These are phyloP conservation scores for Epirrhoe alternata DNA, from an alignment of 2,888 invertebrate species.

Conservation along the genomic window DNA sequence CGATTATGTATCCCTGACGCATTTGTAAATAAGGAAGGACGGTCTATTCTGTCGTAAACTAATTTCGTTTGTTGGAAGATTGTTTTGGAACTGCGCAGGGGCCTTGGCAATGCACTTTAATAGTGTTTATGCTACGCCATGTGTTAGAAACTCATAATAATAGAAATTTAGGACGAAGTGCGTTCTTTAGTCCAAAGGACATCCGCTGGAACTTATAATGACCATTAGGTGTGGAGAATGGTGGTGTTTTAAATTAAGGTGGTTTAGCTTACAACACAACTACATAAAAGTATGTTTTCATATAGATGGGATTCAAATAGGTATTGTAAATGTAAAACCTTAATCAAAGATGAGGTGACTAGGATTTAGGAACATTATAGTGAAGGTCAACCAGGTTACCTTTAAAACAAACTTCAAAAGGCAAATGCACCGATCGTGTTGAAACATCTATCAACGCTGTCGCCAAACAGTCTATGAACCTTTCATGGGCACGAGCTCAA, in stretches of 20 bases:
- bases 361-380: background rate
- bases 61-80: slow-evolving; percentile 33
- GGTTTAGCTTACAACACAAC: background rate
- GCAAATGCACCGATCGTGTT: slow-evolving; percentile 20
- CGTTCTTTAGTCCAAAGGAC: slow-evolving; percentile 3
- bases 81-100: slow-evolving; percentile 29
- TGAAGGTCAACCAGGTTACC: background rate
- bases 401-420: slow-evolving; percentile 12
- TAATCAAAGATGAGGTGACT: background rate
- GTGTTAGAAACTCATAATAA: slow-evolving; percentile 6
- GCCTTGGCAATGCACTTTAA: slow-evolving; percentile 39
- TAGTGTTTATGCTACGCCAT: slow-evolving; percentile 20
- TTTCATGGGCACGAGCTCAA: slow-evolving; percentile 35
- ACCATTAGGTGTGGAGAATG: background rate
- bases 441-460: slow-evolving; percentile 33
- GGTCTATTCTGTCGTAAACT: slow-evolving; percentile 31
- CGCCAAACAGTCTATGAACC: slow-evolving; percentile 35
- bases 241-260: background rate
- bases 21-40: slow-evolving; percentile 37
- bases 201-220: background rate
- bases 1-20: slow-evolving; percentile 39
- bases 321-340: no score
- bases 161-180: background rate
- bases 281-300: no score
- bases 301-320: no score